Evolutionary conservation across 2,888 invertebrate species (phyloP).

Genomic region (Asteroscopus sphinx): DNA sequence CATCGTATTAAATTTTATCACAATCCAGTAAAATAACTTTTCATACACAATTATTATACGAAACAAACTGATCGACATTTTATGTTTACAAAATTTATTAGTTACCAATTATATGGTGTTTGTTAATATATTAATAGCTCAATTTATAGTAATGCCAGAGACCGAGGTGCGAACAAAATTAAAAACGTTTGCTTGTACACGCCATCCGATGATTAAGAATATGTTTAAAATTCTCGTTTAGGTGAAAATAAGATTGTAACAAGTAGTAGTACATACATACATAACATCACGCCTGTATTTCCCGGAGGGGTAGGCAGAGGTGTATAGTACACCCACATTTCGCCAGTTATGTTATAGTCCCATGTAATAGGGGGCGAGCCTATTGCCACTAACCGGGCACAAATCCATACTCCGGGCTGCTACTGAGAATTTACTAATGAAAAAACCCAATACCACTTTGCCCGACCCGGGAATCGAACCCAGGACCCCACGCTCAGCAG

Average conservation of each 20-base stretch:
- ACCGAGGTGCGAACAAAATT: conserved; percentile 50
- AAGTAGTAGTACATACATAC: conserved; percentile 6
- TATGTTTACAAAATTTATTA: conserved; percentile 22
- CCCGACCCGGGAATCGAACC: too few species aligned
- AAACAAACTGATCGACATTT: conserved; percentile 10
- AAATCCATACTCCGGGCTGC: too few species aligned
- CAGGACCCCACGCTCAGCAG: too few species aligned
- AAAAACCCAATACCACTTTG: too few species aligned
- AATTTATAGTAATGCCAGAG: conserved; percentile 34
- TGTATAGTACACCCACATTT: too few species aligned
- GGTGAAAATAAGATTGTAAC: conserved; percentile 19
- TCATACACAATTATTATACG: conserved; percentile 13
- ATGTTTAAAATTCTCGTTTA: conserved; percentile 41
- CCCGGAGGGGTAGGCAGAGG: too few species aligned
- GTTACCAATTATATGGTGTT: conserved; percentile 33
- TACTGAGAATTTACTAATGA: too few species aligned
- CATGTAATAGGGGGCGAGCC: too few species aligned
- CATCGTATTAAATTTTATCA: conserved; percentile 41
- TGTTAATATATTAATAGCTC: conserved; percentile 46
- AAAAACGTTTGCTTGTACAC: conserved; percentile 52
- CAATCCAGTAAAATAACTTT: conserved; percentile 26
- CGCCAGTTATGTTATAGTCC: too few species aligned
- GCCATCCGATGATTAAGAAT: conserved; percentile 62
- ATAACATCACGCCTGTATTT: too few species aligned
- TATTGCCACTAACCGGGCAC: too few species aligned